A percentile compares a stretch with the other conserved stretches of the same genome.
These are phyloP conservation scores for Hetaerina americana DNA, from an alignment of 1,140 invertebrate genomes.

Conservation along the genomic window DNA sequence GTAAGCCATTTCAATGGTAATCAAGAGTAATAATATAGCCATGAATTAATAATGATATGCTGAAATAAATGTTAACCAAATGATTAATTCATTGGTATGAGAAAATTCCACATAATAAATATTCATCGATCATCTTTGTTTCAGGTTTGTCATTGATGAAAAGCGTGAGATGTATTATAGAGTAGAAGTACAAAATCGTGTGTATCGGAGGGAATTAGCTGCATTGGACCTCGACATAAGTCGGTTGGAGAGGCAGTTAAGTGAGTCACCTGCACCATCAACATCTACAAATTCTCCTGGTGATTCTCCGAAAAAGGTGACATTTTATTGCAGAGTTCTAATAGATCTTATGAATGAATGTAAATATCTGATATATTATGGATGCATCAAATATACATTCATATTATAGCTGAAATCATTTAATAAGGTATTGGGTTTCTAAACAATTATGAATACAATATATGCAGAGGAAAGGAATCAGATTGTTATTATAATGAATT, in stretches of 20 bases:
- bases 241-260: conserved; percentile 55
- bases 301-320: conserved; percentile 29
- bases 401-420: too few species aligned
- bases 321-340: neutral
- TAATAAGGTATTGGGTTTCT: too few species aligned
- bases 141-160: conserved; percentile 39
- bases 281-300: conserved; percentile 25
- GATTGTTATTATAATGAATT: too few species aligned
- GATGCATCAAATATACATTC: too few species aligned
- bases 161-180: conserved; percentile 62
- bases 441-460: too few species aligned
- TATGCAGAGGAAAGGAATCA: too few species aligned
- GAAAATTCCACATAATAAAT: neutral
- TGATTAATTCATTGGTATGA: neutral
- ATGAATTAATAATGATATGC: neutral
- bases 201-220: conserved; percentile 70
- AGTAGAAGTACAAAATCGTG: conserved; percentile 81
- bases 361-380: too few species aligned
- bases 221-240: conserved; percentile 67
- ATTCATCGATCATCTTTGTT: neutral
- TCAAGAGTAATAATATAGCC: too few species aligned
- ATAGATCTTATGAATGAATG: too few species aligned
- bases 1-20: too few species aligned
- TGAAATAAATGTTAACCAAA: too few species aligned
- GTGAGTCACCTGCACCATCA: conserved; percentile 22